phyloP scores from a whole-genome alignment of 2,113 vertebrate species.

The Scopus umbretta region DNA sequence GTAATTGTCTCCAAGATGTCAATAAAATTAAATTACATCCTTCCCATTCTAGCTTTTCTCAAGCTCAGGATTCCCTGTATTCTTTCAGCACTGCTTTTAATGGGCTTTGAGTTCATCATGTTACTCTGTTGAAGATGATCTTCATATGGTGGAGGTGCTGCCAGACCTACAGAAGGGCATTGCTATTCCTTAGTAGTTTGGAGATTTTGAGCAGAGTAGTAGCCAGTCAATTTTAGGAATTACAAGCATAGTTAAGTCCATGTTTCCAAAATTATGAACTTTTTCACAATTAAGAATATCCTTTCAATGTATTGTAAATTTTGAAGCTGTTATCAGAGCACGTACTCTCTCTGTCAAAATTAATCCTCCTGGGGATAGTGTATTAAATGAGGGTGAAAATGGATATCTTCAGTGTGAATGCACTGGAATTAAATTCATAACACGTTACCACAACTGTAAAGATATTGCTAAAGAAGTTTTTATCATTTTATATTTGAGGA shows the following conservation, averaged over 20 bases:
- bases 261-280: background rate
- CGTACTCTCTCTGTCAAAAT: background rate
- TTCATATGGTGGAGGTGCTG: slow-evolving; percentile 19
- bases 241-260: background rate
- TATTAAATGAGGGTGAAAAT: slow-evolving; percentile 26
- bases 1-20: background rate
- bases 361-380: background rate
- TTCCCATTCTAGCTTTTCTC: slow-evolving; percentile 10
- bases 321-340: background rate
- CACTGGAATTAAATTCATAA: background rate
- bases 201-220: background rate
- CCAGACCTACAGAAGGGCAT: background rate
- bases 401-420: background rate
- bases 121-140: background rate
- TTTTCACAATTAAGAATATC: background rate
- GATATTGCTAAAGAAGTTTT: slow-evolving; percentile 13
- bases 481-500: slow-evolving; percentile 8
- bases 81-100: slow-evolving; percentile 3
- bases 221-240: background rate
- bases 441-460: background rate
- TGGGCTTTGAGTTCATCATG: background rate
- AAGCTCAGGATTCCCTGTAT: slow-evolving; percentile 25
- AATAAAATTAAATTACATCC: background rate
- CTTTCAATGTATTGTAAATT: background rate
- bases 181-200: background rate